Conservation (phyloP, 2,113 vertebrate species). For the Lophochroa leadbeateri region DNA sequence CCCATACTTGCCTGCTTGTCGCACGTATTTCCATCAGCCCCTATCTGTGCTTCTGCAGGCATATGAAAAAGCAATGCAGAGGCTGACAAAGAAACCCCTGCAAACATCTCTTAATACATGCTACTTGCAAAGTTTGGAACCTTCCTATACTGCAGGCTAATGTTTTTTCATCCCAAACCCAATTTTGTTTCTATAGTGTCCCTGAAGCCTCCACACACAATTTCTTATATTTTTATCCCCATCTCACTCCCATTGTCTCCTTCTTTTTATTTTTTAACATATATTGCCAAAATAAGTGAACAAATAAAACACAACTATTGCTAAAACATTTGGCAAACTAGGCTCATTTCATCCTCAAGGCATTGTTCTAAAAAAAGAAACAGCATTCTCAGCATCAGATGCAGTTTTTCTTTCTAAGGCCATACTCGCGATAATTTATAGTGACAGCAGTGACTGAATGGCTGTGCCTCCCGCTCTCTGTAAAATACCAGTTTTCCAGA, state of each 20-base stretch:
- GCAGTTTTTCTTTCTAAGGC: slow-evolving; percentile 28
- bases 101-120: neutral
- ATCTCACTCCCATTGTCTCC: neutral
- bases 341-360: slow-evolving; percentile 33
- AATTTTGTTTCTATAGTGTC: neutral
- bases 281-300: slow-evolving; percentile 19
- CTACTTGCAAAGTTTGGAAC: neutral
- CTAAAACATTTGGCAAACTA: slow-evolving; percentile 12
- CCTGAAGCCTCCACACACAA: neutral
- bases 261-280: neutral
- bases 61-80: neutral
- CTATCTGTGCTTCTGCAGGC: neutral
- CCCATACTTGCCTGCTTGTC: neutral
- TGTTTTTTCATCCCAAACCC: neutral
- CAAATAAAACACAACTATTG: neutral
- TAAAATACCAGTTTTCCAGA: slow-evolving; percentile 18
- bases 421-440: slow-evolving; percentile 1
- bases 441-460: slow-evolving; percentile 30
- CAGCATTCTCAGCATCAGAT: slow-evolving; percentile 19
- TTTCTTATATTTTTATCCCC: neutral
- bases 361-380: slow-evolving; percentile 33
- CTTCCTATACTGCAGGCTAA: neutral
- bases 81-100: neutral
- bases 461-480: neutral
- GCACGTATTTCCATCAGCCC: neutral